Evolutionary conservation across 1,140 invertebrate genomes (phyloP), one percentile per base, ranked within the genome.

Genomic region (Ctenoplectra terminalis): DNA sequence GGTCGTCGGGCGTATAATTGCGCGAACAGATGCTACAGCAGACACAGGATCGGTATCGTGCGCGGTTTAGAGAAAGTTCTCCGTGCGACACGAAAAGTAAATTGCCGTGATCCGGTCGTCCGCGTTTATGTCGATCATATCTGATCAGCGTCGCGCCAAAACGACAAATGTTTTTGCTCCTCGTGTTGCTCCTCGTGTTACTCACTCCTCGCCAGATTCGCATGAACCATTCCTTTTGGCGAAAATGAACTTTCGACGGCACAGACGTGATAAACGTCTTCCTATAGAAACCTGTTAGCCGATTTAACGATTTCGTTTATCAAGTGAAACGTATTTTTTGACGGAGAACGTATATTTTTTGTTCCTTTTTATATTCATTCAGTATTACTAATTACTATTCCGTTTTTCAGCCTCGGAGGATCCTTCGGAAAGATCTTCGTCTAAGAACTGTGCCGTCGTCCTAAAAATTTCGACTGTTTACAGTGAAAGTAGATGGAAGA

Each of bases 11-110:
- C 48, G 61, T 86, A 88, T n/a, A 83, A 85, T n/a, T 23, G 20
- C 15, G 15, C 46, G 8, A 87, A 83, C 71, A 69, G 43, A 61
- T 15, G n/a, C n/a, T n/a, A n/a, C n/a, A n/a, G 50, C 43, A 61
- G 73, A 60, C 61, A 63, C 67, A 31, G 60, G 75, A 84, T 90
- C 72, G 71, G 29, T 79, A 85, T 84, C 71, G 60, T 29, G 61
- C 60, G n/a, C 56, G 54, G 73, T 81, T 81, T 70, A 83, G 90
- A 92, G 91, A 92, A 92, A 92, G 90, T 91, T 66, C 20, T 61
- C 29, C 8, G 73, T 76, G 78, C 85, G 75, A 85, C 84, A 87
- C 72, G 82, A 91, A 89, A 89, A 88, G 77, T 72, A 89, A 90
- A 90, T 90, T 87, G 70, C 58, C 77, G 37, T 81, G 69, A 85